Base-by-base conservation (phyloP, 2,113 vertebrate species). In the Brevimyrus niger region DNA sequence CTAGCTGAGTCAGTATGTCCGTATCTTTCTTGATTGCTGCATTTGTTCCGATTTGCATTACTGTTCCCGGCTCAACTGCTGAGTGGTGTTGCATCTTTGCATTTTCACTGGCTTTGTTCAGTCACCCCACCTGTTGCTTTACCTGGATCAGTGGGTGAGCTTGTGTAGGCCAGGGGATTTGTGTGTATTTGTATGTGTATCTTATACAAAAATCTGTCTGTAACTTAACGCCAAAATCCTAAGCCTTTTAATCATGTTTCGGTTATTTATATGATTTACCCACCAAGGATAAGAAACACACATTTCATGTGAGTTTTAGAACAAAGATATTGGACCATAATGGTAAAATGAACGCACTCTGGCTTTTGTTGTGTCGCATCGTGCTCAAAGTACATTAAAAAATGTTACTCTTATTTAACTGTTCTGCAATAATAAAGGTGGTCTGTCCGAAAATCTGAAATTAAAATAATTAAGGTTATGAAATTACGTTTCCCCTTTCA, bases 11-110 rank as follows among this genome's bases (percentile, higher is more conserved):
- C 51, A 19, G 35, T 89, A 7, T 55, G 27, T 3, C 61, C 61
- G 8, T 88, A 87, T 88, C 89, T 82, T 42, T 27, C 82, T 35
- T 51, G 80, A 93, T 89, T 91, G 90, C 90, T 61, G 91, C 65
- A 65, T 89, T 91, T 92, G 89, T 80, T 21, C 19, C 53, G 11
- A 93, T 93, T 93, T 93, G 92, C 91, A 93, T 93, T 51, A 53
- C 46, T 76, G 87, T 88, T 65, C 90, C 88, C 90, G 46, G 53
- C 91, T 92, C 89, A 89, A 82, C 91, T 88, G 90, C 55, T 47
- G 82, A 51, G 27, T 89, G 89, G 87, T 47, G 88, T 48, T 88
- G 44, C 85, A 86, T 89, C 53, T 65, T 93, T 92, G 89, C 89
- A 91, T 92, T 89, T 91, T 90, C 90, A 92, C 90, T 85, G 46